These are phyloP conservation scores for Plecotus auritus DNA, from an alignment of 2,113 vertebrate genomes.

Conservation along the genomic window DNA sequence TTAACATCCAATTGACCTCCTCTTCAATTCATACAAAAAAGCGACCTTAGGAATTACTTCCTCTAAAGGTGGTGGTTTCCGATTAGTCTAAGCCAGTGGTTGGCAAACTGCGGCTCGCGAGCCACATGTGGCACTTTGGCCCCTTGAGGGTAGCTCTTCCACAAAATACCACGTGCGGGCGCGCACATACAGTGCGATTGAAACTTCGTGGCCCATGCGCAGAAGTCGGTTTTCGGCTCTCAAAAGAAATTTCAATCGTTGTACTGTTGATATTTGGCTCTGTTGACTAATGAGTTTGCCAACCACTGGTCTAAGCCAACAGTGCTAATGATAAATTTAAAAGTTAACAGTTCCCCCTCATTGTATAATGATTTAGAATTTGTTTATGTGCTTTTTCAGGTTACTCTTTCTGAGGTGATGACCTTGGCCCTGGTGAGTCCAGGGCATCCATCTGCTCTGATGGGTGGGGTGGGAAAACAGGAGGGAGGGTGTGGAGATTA, in stretches of 20 bases:
- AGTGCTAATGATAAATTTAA: background rate
- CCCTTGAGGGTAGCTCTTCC: no score
- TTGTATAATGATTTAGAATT: background rate
- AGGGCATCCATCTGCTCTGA: background rate
- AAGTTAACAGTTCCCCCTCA: background rate
- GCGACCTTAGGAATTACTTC: background rate
- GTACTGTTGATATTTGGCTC: no score
- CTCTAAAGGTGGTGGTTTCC: background rate
- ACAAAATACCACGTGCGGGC: no score
- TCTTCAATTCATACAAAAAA: background rate
- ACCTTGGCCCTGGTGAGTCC: background rate
- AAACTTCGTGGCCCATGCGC: no score
- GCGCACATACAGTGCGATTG: no score
- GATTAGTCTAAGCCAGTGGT: background rate
- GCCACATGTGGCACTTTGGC: no score
- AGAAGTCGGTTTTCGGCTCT: no score
- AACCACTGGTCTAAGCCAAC: background rate
- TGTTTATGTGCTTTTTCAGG: background rate
- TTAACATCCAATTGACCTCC: background rate
- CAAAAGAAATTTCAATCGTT: no score
- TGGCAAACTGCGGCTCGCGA: no score
- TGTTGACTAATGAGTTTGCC: no score
- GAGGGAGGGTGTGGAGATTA: background rate
- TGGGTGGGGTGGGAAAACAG: slow-evolving; percentile 34
- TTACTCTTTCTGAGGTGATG: background rate